Evolutionary conservation across 2,888 invertebrate species (phyloP).

Genomic region (Nyleta sp.): DNA sequence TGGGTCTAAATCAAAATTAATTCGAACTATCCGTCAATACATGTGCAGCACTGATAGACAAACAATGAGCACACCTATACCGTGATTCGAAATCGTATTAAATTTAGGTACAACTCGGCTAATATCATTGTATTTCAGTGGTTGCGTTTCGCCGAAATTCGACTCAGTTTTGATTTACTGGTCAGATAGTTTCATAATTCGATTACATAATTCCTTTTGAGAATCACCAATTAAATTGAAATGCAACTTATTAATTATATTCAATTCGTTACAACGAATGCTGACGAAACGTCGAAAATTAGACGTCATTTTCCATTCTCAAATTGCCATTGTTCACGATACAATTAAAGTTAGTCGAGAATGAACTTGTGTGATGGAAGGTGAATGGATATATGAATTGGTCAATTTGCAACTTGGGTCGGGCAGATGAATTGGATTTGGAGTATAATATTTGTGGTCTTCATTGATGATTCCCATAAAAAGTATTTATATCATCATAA

Average conservation of each 20-base stretch:
- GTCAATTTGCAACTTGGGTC: no score
- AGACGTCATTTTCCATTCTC: no score
- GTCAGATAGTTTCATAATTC: conserved; percentile 8
- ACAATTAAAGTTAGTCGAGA: no score
- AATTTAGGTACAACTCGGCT: conserved; percentile 22
- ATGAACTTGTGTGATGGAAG: no score
- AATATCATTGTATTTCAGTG: conserved; percentile 25
- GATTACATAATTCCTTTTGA: conserved; percentile 7
- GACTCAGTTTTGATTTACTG: conserved; percentile 13
- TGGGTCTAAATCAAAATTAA: conserved; percentile 33
- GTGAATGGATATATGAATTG: no score
- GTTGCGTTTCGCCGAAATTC: background rate
- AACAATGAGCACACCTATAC: conserved; percentile 19
- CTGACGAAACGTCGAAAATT: no score
- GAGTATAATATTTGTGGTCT: no score
- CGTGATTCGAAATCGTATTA: conserved; percentile 30
- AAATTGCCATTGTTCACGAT: no score
- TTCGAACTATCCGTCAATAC: conserved; percentile 29
- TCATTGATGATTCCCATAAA: no score
- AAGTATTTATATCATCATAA: no score
- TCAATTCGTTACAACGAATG: background rate
- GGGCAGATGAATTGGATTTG: no score
- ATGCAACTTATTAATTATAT: background rate
- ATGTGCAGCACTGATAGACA: conserved; percentile 16
- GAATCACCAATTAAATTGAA: background rate